phyloP scores from a whole-genome alignment of 2,888 invertebrate genomes.

The Chaitophorus viminalis region DNA sequence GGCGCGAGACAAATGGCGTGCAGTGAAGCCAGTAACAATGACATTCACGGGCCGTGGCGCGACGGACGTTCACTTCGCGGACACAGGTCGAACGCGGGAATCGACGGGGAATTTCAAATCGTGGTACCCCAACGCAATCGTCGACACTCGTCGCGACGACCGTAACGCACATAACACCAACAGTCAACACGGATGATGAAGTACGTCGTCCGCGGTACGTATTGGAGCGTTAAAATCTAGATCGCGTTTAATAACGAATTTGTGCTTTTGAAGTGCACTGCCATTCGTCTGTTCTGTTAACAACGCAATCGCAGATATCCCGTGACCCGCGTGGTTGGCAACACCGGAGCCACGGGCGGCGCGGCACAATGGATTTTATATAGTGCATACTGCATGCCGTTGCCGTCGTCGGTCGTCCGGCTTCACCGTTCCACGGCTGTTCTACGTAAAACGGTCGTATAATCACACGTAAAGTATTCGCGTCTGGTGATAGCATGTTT shows the following conservation, averaged over 20 bases:
- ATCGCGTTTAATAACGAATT: slow-evolving; percentile 60
- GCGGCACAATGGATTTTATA: slow-evolving; percentile 50
- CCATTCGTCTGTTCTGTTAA: not conserved
- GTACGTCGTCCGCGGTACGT: slow-evolving; percentile 5
- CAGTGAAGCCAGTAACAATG: slow-evolving; percentile 23
- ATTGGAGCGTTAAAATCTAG: slow-evolving; percentile 42
- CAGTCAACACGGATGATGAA: too few species aligned
- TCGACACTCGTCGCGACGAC: too few species aligned
- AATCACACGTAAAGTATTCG: not conserved
- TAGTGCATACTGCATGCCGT: too few species aligned
- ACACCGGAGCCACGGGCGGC: slow-evolving; percentile 13
- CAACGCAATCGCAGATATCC: slow-evolving; percentile 28
- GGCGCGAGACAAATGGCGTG: slow-evolving; percentile 25
- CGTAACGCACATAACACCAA: too few species aligned
- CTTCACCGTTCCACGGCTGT: not conserved
- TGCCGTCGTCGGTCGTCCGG: not conserved
- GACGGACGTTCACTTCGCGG: not conserved
- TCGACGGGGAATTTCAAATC: not conserved
- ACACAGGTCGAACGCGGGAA: not conserved
- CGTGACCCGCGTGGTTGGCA: not conserved
- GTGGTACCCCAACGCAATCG: not conserved
- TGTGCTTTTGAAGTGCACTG: slow-evolving; percentile 52
- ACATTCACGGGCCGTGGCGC: slow-evolving; percentile 14
- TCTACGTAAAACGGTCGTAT: not conserved
- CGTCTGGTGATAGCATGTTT: not conserved